Percentiles rank a stretch among this genome's conserved stretches.
Conservation (phyloP, 2,113 vertebrate species). For the Prunella himalayana region DNA sequence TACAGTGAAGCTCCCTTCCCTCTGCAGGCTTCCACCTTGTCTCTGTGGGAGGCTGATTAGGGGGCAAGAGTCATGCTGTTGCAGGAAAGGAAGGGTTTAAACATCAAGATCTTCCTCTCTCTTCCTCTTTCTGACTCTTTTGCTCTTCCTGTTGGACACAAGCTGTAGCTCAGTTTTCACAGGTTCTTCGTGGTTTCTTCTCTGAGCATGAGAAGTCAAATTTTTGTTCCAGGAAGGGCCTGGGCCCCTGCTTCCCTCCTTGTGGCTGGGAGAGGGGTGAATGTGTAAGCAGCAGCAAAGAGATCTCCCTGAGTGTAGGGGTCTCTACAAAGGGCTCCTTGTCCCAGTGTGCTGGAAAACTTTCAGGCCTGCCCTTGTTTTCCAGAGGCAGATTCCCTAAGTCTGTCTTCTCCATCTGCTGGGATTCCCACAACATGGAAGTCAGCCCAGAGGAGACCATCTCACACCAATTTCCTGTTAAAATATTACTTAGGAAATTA, state of each 20-base stretch:
- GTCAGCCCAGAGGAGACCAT: neutral
- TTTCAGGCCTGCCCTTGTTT: neutral
- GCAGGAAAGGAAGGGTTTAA: neutral
- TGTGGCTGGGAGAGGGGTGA: neutral
- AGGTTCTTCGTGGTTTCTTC: neutral
- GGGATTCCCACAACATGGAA: neutral
- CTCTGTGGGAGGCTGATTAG: neutral
- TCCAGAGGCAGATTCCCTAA: neutral
- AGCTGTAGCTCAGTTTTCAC: neutral
- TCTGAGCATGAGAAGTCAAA: neutral
- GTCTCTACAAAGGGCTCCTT: neutral
- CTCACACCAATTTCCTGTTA: neutral
- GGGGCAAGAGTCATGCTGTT: neutral
- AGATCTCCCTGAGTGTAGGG: neutral
- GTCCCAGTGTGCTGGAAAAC: neutral
- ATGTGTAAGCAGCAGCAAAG: neutral
- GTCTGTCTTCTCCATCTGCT: accelerated
- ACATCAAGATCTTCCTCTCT: neutral
- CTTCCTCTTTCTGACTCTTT: neutral
- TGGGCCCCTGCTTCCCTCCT: neutral
- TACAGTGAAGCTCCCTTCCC: neutral
- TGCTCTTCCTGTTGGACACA: neutral
- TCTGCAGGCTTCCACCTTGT: neutral
- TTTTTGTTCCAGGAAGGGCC: neutral
- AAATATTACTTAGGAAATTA: neutral